These are phyloP conservation scores for Polietes domitor DNA, from an alignment of 2,888 invertebrate genomes.

Conservation along the genomic window DNA sequence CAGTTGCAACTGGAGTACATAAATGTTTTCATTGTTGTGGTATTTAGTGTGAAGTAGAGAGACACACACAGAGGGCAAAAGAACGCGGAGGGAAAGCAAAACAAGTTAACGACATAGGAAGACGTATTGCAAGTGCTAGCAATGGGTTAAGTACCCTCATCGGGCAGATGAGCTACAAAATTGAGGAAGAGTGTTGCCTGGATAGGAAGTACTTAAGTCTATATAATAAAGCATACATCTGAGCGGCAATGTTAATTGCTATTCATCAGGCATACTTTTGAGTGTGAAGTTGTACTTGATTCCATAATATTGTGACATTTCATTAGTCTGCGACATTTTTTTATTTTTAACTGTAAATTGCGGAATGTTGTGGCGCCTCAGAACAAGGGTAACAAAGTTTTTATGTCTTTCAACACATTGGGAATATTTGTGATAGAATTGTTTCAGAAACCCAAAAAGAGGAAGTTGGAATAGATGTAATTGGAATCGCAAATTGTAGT, in stretches of 20 bases:
- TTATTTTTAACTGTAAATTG: too few relatives aligned
- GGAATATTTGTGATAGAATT: too few relatives aligned
- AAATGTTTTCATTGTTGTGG: conserved; percentile 55
- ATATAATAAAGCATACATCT: not conserved
- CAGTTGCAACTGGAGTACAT: conserved; percentile 29
- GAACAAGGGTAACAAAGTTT: too few relatives aligned
- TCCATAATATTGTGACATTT: not conserved
- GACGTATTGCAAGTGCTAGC: conserved; percentile 51
- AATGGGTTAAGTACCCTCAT: conserved; percentile 47
- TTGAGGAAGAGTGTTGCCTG: not conserved
- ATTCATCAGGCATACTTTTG: not conserved
- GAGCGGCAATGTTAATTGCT: not conserved
- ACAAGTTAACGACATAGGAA: conserved; percentile 43
- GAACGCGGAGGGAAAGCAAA: not conserved
- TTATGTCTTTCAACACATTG: too few relatives aligned
- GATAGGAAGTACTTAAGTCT: not conserved
- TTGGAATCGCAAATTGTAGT: too few relatives aligned
- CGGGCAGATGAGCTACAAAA: conserved; percentile 3
- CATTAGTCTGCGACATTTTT: too few relatives aligned
- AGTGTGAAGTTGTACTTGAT: not conserved
- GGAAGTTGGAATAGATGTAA: too few relatives aligned
- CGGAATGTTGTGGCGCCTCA: too few relatives aligned
- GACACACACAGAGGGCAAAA: not conserved
- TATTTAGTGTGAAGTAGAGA: conserved; percentile 14
- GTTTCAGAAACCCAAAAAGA: too few relatives aligned